Base-by-base conservation (phyloP, 2,888 invertebrate genomes). In the Neoscelio sp. region DNA sequence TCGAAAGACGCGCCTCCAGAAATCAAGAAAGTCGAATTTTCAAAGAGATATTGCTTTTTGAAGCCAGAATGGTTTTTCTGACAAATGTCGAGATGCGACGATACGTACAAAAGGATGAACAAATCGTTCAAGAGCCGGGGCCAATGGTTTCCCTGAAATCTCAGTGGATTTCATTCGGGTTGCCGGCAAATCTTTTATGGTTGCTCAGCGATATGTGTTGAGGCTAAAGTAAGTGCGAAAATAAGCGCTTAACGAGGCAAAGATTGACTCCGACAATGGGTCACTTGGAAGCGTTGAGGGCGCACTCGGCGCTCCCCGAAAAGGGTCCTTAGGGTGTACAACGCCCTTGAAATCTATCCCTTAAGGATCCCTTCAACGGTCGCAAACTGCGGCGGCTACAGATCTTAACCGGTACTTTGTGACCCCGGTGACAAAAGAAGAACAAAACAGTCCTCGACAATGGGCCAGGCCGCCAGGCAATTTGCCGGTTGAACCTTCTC, bases 171-270 rank as follows among this genome's bases (percentile, higher is more conserved):
- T 52, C 35, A 79, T 77, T 79, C 46, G 64, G 13, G 44, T 28
- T n/a, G 8, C 40, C 64, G 40, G 10, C 48, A 38, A 40, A 28
- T 48, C 70, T 74, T 76, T 75, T 74, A 68, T 75, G 68, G 44
- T 28, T 60, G 70, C 65, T 73, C 74, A 78, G 28, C 71, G 70
- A 80, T 80, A 76, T 56, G 65, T 52, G 77, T 75, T 71, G 54
- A 73, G 80, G 79, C 76, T 62, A 75, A 81, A 87, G 88, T 88
- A 88, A 89, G 89, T 87, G 88, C 87, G 88, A 88, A 90, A 90
- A 90, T 89, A 87, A 88, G 87, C 87, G 86, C 84, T 88, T 90
- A 89, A 90, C 89, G 89, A 90, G 90, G 87, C 87, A 87, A 89
- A 90, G 89, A 90, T 90, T 89, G 90, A 89, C 88, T 87, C 58